A percentile compares a stretch with the other conserved stretches of the same genome.
Evolutionary conservation across 2,113 vertebrate genomes (phyloP).

Genomic region (Bos javanicus): DNA sequence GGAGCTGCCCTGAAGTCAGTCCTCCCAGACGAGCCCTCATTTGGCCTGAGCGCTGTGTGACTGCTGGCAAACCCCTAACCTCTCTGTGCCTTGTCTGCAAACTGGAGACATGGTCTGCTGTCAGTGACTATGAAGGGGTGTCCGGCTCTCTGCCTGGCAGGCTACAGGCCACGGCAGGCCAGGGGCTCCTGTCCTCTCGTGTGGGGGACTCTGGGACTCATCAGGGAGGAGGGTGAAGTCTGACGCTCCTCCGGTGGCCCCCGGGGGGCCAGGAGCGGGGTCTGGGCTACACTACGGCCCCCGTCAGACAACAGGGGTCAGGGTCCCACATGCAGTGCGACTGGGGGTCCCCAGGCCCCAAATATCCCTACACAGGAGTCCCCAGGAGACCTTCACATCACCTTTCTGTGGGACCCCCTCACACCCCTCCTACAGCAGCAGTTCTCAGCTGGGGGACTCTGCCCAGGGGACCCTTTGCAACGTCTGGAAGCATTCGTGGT

Average conservation of each 20-base stretch:
- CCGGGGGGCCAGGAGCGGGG: background rate
- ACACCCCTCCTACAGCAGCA: no score
- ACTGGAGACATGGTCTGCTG: background rate
- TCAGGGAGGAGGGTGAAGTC: background rate
- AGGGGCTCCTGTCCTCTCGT: background rate
- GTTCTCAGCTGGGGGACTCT: background rate
- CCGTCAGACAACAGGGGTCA: background rate
- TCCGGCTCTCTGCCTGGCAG: background rate
- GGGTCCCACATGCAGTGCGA: background rate
- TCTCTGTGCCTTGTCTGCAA: background rate
- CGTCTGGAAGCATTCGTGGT: background rate
- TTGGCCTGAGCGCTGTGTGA: background rate
- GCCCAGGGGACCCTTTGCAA: background rate
- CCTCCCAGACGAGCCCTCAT: background rate
- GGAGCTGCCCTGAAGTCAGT: background rate
- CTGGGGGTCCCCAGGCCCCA: background rate
- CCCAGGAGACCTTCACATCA: background rate
- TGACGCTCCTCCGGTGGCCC: rapidly evolving
- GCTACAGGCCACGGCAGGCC: background rate
- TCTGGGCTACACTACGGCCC: background rate
- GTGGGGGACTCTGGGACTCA: background rate
- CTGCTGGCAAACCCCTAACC: background rate
- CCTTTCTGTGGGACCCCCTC: background rate
- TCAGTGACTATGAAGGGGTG: no score
- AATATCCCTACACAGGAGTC: background rate